Base-by-base conservation (phyloP, 2,113 vertebrate species). In the Chinchilla lanigera region DNA sequence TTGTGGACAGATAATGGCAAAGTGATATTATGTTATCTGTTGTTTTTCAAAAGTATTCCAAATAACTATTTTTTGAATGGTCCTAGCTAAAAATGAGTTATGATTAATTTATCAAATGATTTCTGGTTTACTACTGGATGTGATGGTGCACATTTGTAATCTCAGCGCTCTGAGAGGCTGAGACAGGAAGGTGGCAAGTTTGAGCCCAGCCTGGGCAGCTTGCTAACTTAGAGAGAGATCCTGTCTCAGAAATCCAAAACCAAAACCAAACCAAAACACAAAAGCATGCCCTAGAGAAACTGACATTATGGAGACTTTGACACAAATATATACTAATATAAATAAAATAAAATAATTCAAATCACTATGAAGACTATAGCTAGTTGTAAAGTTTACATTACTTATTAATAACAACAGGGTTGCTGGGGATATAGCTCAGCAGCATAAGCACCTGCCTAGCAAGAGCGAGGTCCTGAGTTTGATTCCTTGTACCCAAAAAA, bases 271-370 rank as follows among this genome's bases (percentile, higher is more conserved):
- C 17, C 7, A 52, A 80, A 80, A 33, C 24, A 33, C 52, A 80
- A 52, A 80, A 35, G 16, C 20, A 50, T 86, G 47, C 7, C 44
- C 41, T 86, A 54, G 13, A 82, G 19, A 90, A 95, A 85, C 54
- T 67, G 73, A 83, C 20, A 73, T 92, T 87, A 86, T 90, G 44
- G 63, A 96, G 33, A 71, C 19, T 41, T 20, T 80, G 47, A 86
- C 41, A 89, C 41, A 63, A 88, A 92, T 26, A 69, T 52, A 54
- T 56, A 58, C 7, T 71, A 81, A 94, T 26, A 86, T 44, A 73
- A 61, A 89, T 35, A 67, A 82, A 77, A 71, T 28, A 22, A 61
- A 85, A 96, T 73, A 96, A 90, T 96, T 90, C 58, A 94, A 95
- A 90, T 38, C 69, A 88, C 26, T 81, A 67, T 41, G 47, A 89